Evolutionary conservation across 92 coral and sea anemone species (phyloP).

Genomic region (Epizoanthus stellaris): DNA sequence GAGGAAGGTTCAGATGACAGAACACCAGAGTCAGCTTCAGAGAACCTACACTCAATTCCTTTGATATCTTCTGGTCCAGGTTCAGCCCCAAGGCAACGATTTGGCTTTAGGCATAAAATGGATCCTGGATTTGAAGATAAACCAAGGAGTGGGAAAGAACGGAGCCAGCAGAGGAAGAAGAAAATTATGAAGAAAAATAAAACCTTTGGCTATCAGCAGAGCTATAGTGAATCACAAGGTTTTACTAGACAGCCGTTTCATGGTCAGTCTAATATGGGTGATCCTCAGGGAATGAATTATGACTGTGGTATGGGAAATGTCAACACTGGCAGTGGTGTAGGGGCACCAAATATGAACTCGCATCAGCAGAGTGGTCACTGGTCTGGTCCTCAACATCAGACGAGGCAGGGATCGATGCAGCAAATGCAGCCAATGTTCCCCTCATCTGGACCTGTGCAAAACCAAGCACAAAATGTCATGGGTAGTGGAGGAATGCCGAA

Average conservation of each 20-base stretch:
- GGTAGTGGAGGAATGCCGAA: constrained; percentile 27
- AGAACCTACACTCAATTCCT: constrained; percentile 14
- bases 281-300: not conserved
- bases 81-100: constrained; percentile 39
- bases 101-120: constrained; percentile 81
- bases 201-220: constrained; percentile 43
- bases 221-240: constrained; percentile 21
- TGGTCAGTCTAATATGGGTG: constrained; percentile 10
- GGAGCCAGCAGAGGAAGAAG: constrained; percentile 39
- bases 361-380: constrained; percentile 27
- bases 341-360: constrained; percentile 13
- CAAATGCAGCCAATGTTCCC: constrained; percentile 22
- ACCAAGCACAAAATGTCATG: constrained; percentile 12
- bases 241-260: constrained; percentile 20
- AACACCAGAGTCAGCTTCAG: constrained; percentile 43
- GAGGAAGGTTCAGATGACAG: not conserved
- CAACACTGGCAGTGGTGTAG: not conserved
- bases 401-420: constrained; percentile 12
- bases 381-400: constrained; percentile 8
- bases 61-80: not conserved
- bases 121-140: constrained; percentile 61
- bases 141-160: constrained; percentile 42
- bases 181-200: constrained; percentile 60
- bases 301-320: not conserved
- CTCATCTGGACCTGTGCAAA: constrained; percentile 3